A percentile compares a stretch with the other conserved stretches of the same genome.
These are phyloP conservation scores for Rhinoptilus africanus DNA, from an alignment of 2,113 vertebrate genomes.

Conservation along the genomic window DNA sequence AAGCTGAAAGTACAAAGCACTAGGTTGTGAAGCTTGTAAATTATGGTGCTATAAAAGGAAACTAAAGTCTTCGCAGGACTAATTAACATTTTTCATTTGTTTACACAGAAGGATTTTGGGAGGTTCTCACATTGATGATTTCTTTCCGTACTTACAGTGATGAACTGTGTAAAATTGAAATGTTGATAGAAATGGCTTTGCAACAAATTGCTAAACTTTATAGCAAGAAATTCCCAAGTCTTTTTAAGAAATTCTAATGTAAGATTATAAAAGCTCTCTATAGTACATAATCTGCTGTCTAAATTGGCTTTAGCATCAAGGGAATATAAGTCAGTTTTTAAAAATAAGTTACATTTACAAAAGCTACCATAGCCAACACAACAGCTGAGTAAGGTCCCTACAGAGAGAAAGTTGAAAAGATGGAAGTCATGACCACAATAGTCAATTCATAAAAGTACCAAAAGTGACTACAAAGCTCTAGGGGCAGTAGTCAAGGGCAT, in stretches of 20 bases:
- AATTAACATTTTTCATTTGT: conserved; percentile 21
- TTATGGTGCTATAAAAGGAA: not conserved
- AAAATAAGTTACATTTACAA: not conserved
- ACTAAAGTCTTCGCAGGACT: not conserved
- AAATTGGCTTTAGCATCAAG: not conserved
- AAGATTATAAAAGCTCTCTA: not conserved
- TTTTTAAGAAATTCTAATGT: not conserved
- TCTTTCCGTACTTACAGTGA: not conserved
- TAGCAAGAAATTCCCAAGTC: not conserved
- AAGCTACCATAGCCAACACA: not conserved
- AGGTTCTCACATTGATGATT: not conserved
- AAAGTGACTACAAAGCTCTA: not conserved
- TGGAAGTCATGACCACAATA: not conserved
- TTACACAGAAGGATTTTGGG: not conserved
- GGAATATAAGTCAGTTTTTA: not conserved
- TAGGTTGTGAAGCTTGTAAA: not conserved
- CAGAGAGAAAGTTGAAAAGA: not conserved
- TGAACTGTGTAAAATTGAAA: not conserved
- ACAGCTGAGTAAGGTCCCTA: not conserved
- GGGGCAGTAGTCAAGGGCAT: not conserved
- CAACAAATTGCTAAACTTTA: not conserved
- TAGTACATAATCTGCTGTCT: not conserved
- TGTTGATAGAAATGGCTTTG: not conserved
- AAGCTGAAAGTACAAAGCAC: not conserved
- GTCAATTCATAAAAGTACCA: not conserved